Conservation (phyloP, 2,797 vertebrate species). For the Malacoraja senta region DNA sequence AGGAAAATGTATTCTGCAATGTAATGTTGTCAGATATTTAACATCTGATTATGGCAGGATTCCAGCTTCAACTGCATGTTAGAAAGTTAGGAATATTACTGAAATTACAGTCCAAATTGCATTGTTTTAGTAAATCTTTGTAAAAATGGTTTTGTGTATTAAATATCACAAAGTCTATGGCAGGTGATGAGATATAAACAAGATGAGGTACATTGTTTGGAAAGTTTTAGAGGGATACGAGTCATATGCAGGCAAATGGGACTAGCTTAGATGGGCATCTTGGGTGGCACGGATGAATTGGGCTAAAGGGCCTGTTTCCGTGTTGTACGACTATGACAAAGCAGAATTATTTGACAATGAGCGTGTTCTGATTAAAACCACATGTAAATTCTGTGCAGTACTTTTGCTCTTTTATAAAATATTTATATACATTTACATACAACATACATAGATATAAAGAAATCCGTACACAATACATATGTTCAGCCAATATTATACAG, state of each 20-base stretch:
- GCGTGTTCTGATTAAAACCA: conserved; percentile 79
- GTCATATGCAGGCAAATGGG: too few relatives aligned
- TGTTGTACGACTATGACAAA: conserved; percentile 49
- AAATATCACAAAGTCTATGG: conserved; percentile 33
- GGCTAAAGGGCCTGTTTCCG: too few relatives aligned
- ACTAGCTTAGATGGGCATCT: too few relatives aligned
- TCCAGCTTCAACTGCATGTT: conserved; percentile 38
- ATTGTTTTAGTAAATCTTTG: conserved; percentile 12
- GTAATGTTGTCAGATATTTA: conserved; percentile 20
- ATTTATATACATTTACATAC: conserved; percentile 98
- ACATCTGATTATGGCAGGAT: conserved; percentile 34
- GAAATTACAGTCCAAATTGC: conserved; percentile 25
- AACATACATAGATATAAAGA: conserved; percentile 86
- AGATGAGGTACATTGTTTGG: too few relatives aligned
- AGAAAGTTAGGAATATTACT: conserved; percentile 31
- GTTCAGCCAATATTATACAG: conserved; percentile 81
- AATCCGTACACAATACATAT: conserved; percentile 83
- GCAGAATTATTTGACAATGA: conserved; percentile 73
- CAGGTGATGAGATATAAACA: conserved; percentile 73
- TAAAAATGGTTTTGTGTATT: conserved; percentile 31
- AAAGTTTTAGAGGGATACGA: too few relatives aligned
- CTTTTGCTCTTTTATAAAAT: conserved; percentile 66
- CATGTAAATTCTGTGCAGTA: conserved; percentile 62
- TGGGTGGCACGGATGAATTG: too few relatives aligned
- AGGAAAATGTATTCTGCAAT: conserved; percentile 28